Conservation (phyloP, 2,888 invertebrate genomes). For the Leistus spinibarbis region DNA sequence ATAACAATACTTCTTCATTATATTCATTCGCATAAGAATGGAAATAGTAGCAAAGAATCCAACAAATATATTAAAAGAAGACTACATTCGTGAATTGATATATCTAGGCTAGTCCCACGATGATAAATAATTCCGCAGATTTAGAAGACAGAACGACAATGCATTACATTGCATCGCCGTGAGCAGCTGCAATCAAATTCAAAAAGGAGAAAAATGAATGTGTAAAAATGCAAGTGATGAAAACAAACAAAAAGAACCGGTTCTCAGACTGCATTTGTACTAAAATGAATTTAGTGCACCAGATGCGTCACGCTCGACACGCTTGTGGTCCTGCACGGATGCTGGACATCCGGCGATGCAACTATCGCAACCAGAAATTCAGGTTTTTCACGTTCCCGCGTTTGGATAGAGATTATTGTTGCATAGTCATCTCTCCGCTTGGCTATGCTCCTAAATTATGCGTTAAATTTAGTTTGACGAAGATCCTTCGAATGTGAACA, state of each 20-base stretch:
- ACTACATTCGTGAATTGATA: neutral
- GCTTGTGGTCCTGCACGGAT: slow-evolving; percentile 11
- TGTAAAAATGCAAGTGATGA: neutral
- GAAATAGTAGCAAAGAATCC: too few species aligned
- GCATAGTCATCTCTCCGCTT: neutral
- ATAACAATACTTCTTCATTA: too few species aligned
- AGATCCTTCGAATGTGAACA: neutral
- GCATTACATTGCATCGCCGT: neutral
- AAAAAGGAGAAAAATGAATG: neutral
- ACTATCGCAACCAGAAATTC: slow-evolving; percentile 7
- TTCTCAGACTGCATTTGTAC: slow-evolving; percentile 6
- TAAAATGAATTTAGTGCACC: slow-evolving; percentile 2
- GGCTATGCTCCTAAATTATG: neutral
- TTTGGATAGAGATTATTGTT: neutral
- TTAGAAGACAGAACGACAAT: neutral
- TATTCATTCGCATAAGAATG: too few species aligned
- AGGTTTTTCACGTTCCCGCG: slow-evolving; percentile 3
- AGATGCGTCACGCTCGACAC: neutral
- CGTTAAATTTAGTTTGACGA: neutral
- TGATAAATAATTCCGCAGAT: neutral
- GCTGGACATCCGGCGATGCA: slow-evolving; percentile 11
- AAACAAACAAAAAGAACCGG: slow-evolving; percentile 8
- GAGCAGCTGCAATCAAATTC: slow-evolving; percentile 1
- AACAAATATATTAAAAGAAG: neutral
- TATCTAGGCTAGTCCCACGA: neutral